Evolutionary conservation across 2,113 vertebrate species (phyloP), one percentile per base, ranked within the genome.

Genomic region (Clarias batrachus): DNA sequence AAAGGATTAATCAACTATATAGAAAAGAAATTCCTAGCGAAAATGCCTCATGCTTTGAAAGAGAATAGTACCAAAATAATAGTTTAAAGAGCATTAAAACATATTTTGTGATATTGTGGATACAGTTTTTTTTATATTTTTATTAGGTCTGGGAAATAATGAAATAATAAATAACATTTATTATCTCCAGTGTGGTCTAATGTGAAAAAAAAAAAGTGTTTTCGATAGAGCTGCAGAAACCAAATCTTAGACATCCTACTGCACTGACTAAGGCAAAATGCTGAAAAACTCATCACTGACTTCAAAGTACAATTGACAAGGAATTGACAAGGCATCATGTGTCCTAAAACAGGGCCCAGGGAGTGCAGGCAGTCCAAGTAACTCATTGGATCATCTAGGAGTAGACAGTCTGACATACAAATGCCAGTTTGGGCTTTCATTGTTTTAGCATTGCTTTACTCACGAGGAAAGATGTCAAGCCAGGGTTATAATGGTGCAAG

Each of bases 191-290:
- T 91, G 78, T 85, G 85, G 74, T 92, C 87, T 62, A 83, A 2
- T 57, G n/a, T 30, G n/a, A 79, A 2, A n/a, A n/a, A n/a, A n/a
- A n/a, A n/a, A n/a, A 79, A 78, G 91, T 88, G n/a, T 30, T 86
- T 87, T 87, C 74, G 74, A 14, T 54, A 63, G 82, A 86, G 76
- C 83, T 48, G 37, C 81, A 80, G 78, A 88, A 82, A 88, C 79
- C 57, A 83, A 56, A 86, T 91, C 91, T 89, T 87, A 41, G 91
- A 89, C 79, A 85, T 56, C 76, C 86, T 91, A 74, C 76, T 82
- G 52, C 90, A 83, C 52, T 89, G 86, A 94, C 93, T 90, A 92
- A 91, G 89, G 90, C 88, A 87, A 80, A 91, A 85, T 9, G 25
- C 85, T 74, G 30, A 82, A 92, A 84, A 90, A 91, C 59, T 89